These are phyloP conservation scores for Patiria miniata DNA, from an alignment of 35 echinoderm and acorn worm species.

Conservation along the genomic window DNA sequence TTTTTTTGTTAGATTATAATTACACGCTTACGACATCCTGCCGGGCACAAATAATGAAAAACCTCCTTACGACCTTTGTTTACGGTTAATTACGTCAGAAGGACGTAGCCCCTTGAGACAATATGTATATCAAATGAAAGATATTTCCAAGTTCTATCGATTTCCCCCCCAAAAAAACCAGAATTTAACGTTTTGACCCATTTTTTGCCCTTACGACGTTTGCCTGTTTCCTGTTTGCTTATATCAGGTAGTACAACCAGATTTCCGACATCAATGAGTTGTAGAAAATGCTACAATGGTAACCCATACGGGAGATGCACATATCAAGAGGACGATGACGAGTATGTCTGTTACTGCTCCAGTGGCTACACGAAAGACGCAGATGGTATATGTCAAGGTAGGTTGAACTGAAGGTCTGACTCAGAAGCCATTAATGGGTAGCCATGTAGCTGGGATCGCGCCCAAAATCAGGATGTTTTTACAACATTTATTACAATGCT, in stretches of 20 bases:
- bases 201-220: too few species aligned
- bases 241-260: background rate
- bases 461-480: background rate
- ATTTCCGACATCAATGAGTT: background rate
- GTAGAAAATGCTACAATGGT: background rate
- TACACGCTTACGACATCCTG: too few species aligned
- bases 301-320: background rate
- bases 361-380: background rate
- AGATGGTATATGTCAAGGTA: background rate
- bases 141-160: too few species aligned
- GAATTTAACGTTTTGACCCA: too few species aligned
- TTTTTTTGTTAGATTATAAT: too few species aligned
- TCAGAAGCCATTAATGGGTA: background rate
- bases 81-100: too few species aligned
- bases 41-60: too few species aligned
- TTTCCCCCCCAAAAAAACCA: too few species aligned
- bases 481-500: background rate
- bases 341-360: conserved; percentile 9
- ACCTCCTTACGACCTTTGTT: too few species aligned
- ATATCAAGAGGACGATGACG: background rate
- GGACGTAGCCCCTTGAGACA: too few species aligned
- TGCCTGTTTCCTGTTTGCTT: background rate
- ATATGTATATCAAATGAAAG: too few species aligned
- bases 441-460: background rate
- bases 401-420: background rate